A percentile compares a stretch with the other conserved stretches of the same genome.
Conservation (phyloP, 2,113 vertebrate species). For the Fulmarus glacialis region DNA sequence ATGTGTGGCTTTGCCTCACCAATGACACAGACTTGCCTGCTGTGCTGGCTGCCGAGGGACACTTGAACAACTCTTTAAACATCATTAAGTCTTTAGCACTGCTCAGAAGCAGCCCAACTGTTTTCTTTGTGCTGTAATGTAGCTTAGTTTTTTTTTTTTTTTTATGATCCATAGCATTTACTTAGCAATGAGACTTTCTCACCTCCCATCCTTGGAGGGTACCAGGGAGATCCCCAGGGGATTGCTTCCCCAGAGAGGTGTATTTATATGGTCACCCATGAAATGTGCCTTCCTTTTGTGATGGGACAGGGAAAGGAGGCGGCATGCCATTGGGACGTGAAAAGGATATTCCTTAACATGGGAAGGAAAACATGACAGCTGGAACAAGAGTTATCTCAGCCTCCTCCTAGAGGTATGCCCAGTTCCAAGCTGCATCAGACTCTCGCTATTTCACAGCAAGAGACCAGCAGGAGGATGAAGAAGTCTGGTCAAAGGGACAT, state of each 20-base stretch:
- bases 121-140: neutral
- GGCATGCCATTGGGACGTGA: too few relatives aligned
- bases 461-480: neutral
- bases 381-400: neutral
- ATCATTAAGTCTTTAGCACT: neutral
- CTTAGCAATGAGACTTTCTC: neutral
- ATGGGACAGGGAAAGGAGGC: neutral
- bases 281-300: neutral
- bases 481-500: neutral
- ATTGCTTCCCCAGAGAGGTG: neutral
- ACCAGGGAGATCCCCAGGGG: neutral
- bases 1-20: neutral
- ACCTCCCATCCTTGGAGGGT: neutral
- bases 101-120: neutral
- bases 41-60: neutral
- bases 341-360: neutral
- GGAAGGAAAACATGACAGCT: neutral
- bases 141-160: neutral
- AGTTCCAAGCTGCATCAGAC: neutral
- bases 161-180: neutral
- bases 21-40: neutral
- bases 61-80: neutral
- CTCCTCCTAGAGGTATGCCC: neutral
- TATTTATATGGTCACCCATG: rapidly evolving
- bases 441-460: neutral